phyloP scores from a whole-genome alignment of 2,888 invertebrate genomes.

The Ceramica pisi region DNA sequence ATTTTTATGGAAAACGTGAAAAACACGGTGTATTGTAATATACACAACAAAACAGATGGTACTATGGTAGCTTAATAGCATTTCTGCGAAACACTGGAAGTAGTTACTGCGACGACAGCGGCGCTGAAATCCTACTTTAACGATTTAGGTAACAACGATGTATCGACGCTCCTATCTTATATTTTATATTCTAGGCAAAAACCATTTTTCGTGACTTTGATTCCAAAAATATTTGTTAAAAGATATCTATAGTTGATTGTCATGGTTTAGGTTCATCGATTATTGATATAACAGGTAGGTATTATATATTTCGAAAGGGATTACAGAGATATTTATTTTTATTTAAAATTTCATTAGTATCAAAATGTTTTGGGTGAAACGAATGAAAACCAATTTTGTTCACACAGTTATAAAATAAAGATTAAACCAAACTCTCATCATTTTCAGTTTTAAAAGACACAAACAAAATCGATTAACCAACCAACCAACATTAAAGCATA shows the following conservation, averaged over 20 bases:
- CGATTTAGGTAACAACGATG: constrained; percentile 17
- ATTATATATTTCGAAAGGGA: neutral
- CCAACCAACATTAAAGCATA: neutral
- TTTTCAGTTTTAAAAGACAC: neutral
- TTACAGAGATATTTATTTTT: neutral
- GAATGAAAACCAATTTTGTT: neutral
- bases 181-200: constrained; percentile 2
- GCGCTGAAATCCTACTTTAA: constrained; percentile 21
- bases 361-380: neutral
- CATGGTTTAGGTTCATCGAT: neutral
- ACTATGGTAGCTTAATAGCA: constrained; percentile 14
- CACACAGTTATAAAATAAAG: no score
- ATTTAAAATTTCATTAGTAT: neutral
- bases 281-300: neutral
- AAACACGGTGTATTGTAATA: no score
- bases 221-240: no score
- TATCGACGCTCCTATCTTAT: constrained; percentile 16
- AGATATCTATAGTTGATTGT: neutral
- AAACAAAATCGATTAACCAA: neutral
- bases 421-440: neutral
- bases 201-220: neutral
- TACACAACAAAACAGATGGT: constrained; percentile 18
- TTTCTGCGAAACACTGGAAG: constrained; percentile 19
- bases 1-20: no score
- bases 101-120: neutral